phyloP scores from a whole-genome alignment of 2,113 vertebrate species.

The Ptychochromis oligacanthus region DNA sequence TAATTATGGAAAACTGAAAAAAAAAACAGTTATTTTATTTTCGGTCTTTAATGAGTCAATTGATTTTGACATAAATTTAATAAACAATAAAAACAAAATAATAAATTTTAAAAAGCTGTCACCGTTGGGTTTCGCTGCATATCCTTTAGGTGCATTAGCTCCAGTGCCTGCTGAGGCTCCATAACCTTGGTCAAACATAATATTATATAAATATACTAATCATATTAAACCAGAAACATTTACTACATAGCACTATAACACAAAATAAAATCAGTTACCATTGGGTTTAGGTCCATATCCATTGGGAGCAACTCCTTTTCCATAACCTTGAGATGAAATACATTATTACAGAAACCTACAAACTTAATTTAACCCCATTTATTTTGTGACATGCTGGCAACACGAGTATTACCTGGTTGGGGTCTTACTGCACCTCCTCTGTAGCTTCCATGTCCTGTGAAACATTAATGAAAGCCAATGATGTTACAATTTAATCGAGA shows the following conservation, averaged over 20 bases:
- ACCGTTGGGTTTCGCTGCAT: conserved; percentile 51
- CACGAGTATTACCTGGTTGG: conserved; percentile 33
- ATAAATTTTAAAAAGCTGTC: background rate
- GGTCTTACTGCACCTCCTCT: conserved; percentile 44
- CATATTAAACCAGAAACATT: background rate
- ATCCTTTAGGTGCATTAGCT: conserved; percentile 29
- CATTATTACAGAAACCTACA: background rate
- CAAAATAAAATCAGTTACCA: conserved; percentile 27
- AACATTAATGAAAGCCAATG: background rate
- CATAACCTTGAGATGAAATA: conserved; percentile 45
- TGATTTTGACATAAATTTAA: background rate
- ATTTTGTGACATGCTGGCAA: background rate
- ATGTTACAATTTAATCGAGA: background rate
- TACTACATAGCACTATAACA: background rate
- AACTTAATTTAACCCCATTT: background rate
- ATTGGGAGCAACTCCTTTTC: conserved; percentile 35
- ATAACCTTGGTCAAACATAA: conserved; percentile 40
- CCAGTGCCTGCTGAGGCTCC: conserved; percentile 28
- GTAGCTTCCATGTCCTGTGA: conserved; percentile 51
- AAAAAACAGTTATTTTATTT: too few relatives aligned
- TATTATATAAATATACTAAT: background rate
- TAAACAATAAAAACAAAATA: background rate
- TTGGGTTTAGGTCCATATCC: conserved; percentile 57
- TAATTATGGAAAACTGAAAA: background rate
- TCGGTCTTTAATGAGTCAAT: too few relatives aligned